Percentiles rank a stretch among this genome's conserved stretches.
phyloP scores from a whole-genome alignment of 2,797 vertebrate species.

The Thaleichthys pacificus region DNA sequence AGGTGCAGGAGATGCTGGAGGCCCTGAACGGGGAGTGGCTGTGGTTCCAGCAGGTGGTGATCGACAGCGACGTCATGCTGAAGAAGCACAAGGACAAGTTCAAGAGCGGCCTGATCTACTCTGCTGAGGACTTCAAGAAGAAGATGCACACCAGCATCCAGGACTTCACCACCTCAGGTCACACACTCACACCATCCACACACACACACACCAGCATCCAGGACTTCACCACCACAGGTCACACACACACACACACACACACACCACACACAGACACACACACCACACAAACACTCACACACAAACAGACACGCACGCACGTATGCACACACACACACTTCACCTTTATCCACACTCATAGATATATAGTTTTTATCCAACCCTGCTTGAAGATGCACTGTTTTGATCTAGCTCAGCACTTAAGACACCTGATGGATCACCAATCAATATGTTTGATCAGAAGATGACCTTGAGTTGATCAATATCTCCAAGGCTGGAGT shows the following conservation, averaged over 20 bases:
- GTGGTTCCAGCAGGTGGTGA: slow-evolving; percentile 80
- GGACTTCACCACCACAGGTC: slow-evolving; percentile 79
- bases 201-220: slow-evolving; percentile 47
- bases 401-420: background rate
- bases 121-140: slow-evolving; percentile 82
- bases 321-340: background rate
- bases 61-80: slow-evolving; percentile 78
- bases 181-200: background rate
- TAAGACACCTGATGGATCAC: background rate
- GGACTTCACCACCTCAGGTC: slow-evolving; percentile 79
- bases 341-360: no score
- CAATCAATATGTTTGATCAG: no score
- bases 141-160: slow-evolving; percentile 72
- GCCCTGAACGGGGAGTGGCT: slow-evolving; percentile 77
- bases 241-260: background rate
- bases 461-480: no score
- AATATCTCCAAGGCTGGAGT: no score
- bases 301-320: no score
- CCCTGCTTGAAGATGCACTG: background rate
- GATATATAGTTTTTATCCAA: no score
- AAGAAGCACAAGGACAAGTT: slow-evolving; percentile 84
- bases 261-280: no score
- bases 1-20: slow-evolving; percentile 80
- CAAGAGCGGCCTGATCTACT: slow-evolving; percentile 74
- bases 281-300: background rate